Base-by-base conservation (phyloP, 2,888 invertebrate genomes). In the Bellardia bayeri region DNA sequence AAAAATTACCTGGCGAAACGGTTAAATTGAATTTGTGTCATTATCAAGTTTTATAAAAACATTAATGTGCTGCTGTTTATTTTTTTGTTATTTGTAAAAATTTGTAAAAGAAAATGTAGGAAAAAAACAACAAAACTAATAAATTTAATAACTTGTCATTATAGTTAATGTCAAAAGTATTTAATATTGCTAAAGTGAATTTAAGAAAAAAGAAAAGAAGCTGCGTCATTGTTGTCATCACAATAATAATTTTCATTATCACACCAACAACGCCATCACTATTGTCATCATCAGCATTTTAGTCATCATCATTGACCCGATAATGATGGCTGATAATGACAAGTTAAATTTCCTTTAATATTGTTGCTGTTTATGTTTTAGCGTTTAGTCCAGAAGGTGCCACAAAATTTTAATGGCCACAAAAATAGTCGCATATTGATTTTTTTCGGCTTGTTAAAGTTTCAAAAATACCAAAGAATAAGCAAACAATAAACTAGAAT, bases 131-230 rank as follows among this genome's bases (percentile, higher is more conserved):
- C 7, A 40, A 64, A 33, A 68, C 51, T n/a, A 69, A 66, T 16
- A 51, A 45, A 72, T 56, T 69, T 56, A 79, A 61, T 30, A 69
- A 45, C 51, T 63, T 75, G 85, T 80, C 85, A 85, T 80, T 85
- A 9, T 33, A 71, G 61, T 74, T 75, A 82, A 64, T 64, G 45
- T 66, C 37, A 66, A 9, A 37, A 51, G 9, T 30, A 45, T n/a
- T 69, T 33, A 13, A 23, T 51, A n/a, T 54, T 71, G n/a, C 33
- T 5, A 4, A 37, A 37, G 51, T 16, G 42, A 69, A 45, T 61
- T 45, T 11, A 33, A 13, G 13, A 45, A 69, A 49, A 11, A 76
- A 68, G 14, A 13, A 51, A 64, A 51, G 8, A 64, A 45, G 49
- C 64, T 56, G 2, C 58, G 11, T 79, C 72, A 74, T 68, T 80